A percentile compares a stretch with the other conserved stretches of the same genome.
phyloP scores from a whole-genome alignment of 2,888 invertebrate genomes.

The Osedax frankpressi region DNA sequence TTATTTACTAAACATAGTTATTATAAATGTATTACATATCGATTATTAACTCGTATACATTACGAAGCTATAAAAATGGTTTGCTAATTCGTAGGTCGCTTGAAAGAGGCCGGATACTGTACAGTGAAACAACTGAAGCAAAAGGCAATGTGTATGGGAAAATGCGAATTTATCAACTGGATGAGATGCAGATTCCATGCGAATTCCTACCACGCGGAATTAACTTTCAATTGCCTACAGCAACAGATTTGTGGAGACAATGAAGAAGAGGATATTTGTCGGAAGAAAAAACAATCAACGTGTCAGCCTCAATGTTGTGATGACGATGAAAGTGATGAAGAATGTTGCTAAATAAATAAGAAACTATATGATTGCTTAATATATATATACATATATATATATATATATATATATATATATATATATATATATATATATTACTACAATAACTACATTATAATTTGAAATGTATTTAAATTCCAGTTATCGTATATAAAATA shows the following conservation, averaged over 20 bases:
- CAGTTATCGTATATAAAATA: no score
- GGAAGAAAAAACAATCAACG: not conserved
- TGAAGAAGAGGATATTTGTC: not conserved
- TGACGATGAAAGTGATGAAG: not conserved
- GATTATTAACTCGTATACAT: no score
- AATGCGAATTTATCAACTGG: not conserved
- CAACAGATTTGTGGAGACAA: not conserved
- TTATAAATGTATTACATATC: no score
- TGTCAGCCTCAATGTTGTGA: not conserved
- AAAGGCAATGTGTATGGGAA: not conserved
- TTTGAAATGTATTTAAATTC: no score
- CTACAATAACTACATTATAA: no score
- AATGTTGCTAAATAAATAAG: not conserved
- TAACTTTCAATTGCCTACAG: not conserved
- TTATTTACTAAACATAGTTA: no score
- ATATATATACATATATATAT: no score
- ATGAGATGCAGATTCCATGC: not conserved
- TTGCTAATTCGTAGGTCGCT: not conserved
- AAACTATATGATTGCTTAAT: no score
- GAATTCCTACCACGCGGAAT: not conserved
- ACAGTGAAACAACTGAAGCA: not conserved
- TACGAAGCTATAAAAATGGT: no score
- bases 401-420: no score
- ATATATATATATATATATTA: no score
- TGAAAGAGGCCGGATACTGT: not conserved